Base-by-base conservation (phyloP, 2,888 invertebrate genomes). In the Scelioninae gen. 2 region DNA sequence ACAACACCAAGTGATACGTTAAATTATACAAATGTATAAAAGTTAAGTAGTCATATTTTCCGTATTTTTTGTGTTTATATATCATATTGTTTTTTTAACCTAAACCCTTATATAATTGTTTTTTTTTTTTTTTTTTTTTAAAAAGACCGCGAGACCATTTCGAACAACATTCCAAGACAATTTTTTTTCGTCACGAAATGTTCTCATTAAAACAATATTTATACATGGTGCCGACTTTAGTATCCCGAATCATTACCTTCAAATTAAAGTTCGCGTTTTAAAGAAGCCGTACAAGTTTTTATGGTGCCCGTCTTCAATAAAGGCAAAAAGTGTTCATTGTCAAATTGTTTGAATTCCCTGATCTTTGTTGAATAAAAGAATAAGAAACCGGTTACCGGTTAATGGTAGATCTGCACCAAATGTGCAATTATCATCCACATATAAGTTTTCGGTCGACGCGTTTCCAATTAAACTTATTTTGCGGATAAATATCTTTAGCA, bases 321-420 rank as follows among this genome's bases (percentile, higher is more conserved):
- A 35, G 39, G 55, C 37, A 50, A 45, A 50, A 70, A 70, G 60
- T 50, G n/a, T 60, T 52, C 45, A 55, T 69, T 69, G 55, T 61
- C 58, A 58, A 68, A 69, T 69, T 39, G 61, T 55, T 69, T 33
- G 41, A 15, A 48, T 60, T 61, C 61, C 11, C 45, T 9, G 61
- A 61, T 61, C 46, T 60, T 69, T 69, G 60, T 69, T 69, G 37
- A 55, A 55, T 61, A 61, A 63, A 68, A 63, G 61, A 61, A 63
- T 69, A 55, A 61, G 61, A 69, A 61, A 69, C 67, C 67, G 67
- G 67, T 68, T 61, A 11, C 41, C 19, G 37, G 37, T 46, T 69
- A 46, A 55, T 55, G 43, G 58, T 28, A 35, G 46, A 60, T 61
- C 60, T 35, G 61, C 19, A 9, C 55, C 55, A 61, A 69, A 53